Conservation (phyloP, 2,797 vertebrate genomes). For the Ceyx erithaca region DNA sequence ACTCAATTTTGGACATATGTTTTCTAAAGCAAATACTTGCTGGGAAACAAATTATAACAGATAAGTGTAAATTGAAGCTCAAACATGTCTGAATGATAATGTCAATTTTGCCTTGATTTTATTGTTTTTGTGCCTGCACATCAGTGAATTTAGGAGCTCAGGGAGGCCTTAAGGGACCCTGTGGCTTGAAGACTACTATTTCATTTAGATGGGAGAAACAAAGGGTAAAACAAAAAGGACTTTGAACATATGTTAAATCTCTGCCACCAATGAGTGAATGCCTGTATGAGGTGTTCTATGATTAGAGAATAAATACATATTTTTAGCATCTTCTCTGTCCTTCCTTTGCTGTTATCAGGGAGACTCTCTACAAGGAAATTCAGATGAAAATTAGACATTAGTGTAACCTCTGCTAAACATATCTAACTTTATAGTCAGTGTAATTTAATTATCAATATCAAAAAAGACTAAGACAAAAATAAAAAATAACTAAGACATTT, state of each 20-base stretch:
- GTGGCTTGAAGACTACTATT: background rate
- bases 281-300: background rate
- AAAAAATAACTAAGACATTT: background rate
- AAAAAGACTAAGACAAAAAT: too few relatives aligned
- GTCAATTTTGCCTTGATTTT: background rate
- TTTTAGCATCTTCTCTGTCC: background rate
- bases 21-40: background rate
- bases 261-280: background rate
- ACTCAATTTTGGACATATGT: fast-evolving
- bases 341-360: background rate
- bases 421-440: background rate
- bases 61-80: background rate
- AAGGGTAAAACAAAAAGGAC: background rate
- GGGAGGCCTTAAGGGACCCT: background rate
- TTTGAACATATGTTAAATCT: background rate
- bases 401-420: background rate
- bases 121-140: background rate
- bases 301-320: background rate
- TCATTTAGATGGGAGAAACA: background rate
- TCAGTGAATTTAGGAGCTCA: background rate
- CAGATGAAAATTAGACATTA: background rate
- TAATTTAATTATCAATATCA: background rate
- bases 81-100: background rate
- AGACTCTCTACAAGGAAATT: background rate
- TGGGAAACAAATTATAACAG: background rate